Evolutionary conservation across 2,797 vertebrate genomes (phyloP), one percentile per base, ranked within the genome.

Genomic region (Todus mexicanus): DNA sequence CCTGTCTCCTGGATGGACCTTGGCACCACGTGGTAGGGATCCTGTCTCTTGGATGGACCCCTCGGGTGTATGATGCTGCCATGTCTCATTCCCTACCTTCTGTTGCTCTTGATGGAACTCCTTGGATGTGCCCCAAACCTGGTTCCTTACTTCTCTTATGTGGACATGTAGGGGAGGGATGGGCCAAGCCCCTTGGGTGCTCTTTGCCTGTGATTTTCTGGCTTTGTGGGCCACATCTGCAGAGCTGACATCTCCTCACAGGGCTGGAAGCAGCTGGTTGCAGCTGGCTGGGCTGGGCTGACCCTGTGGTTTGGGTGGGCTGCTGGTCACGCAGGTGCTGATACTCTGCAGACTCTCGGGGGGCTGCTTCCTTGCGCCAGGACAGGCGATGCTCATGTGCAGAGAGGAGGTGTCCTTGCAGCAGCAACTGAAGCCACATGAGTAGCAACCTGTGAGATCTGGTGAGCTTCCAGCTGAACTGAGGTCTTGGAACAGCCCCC

Each of bases 181-280:
- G 35, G 21, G 48, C 60, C 60, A 42, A 59, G 25, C 4, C 20
- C 22, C 19, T 13, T 0, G 7, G 27, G 33, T 72, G 38, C 42
- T 83, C 57, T 88, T n/a, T 29, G 22, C 19, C 27, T 74, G 42
- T 37, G 47, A 23, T 35, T 61, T 83, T 64, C 61, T 86, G 54
- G 37, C 23, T 69, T 54, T 75, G 15, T 47, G n/a, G 23, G n/a
- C 43, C 72, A 35, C 50, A 57, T 47, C 74, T 72, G 65, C 57
- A 60, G n/a, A 51, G 33, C 51, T 1, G 1, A 11, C 18, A 12
- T 27, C 56, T 69, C 21, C 21, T 53, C 0, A 1, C 9, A 13
- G 50, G 14, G 43, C 43, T 82, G 82, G 71, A 61, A 83, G 69
- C 51, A 75, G 57, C n/a, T 79, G 69, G 27, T 60, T 1, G 1